Conservation (phyloP, 1,140 invertebrate genomes). For the Pseudomyrmex dendroicus region DNA sequence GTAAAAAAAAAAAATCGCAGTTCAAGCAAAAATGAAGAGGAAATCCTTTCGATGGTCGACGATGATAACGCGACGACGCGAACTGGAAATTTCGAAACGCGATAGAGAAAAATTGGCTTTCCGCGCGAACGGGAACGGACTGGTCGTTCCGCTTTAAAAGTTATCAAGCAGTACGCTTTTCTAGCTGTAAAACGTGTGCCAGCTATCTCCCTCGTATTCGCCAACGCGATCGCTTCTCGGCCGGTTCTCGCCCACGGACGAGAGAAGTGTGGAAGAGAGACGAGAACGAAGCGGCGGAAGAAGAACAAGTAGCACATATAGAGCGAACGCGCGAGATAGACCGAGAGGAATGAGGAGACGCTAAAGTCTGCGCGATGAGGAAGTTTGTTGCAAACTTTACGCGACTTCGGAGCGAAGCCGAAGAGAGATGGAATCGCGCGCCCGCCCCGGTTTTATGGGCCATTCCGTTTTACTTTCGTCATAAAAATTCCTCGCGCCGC, state of each 20-base stretch:
- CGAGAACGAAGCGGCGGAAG: conserved; percentile 14
- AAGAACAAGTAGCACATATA: conserved; percentile 1
- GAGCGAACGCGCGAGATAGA: background rate
- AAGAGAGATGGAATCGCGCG: conserved; percentile 69
- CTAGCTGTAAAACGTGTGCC: conserved; percentile 62
- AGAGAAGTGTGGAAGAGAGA: conserved; percentile 2
- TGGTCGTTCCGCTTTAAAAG: conserved; percentile 57
- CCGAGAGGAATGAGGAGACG: background rate
- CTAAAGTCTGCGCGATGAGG: conserved; percentile 61
- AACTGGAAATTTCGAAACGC: conserved; percentile 26
- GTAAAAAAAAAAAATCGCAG: too few relatives aligned
- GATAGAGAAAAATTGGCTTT: conserved; percentile 4
- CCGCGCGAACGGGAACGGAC: conserved; percentile 8
- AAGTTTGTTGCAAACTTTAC: conserved; percentile 71
- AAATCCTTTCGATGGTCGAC: too few relatives aligned
- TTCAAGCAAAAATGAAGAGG: too few relatives aligned
- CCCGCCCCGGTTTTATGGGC: conserved; percentile 64
- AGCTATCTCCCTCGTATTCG: conserved; percentile 55
- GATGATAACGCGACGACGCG: too few relatives aligned
- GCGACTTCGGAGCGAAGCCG: conserved; percentile 53
- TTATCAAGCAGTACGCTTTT: conserved; percentile 54
- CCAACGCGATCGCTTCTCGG: conserved; percentile 53
- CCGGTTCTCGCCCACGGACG: conserved; percentile 19
- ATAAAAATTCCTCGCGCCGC: conserved; percentile 70
- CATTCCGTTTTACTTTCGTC: conserved; percentile 73